Conservation (phyloP, 2,113 vertebrate species). For the Ornithorhynchus anatinus region DNA sequence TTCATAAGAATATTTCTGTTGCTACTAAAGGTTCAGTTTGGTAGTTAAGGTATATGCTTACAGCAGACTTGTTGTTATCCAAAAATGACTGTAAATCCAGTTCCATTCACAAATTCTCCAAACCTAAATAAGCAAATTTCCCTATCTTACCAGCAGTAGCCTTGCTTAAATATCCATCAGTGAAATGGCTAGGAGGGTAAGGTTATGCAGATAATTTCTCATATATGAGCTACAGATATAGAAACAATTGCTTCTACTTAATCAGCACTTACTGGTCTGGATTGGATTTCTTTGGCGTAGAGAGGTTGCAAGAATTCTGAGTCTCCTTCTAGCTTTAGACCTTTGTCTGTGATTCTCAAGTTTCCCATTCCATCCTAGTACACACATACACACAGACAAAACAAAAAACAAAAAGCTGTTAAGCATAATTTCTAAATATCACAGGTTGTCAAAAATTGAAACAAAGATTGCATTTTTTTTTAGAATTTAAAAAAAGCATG, state of each 20-base stretch:
- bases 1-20: too few species aligned
- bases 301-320: conserved; percentile 98
- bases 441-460: conserved; percentile 35
- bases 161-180: too few species aligned
- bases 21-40: too few species aligned
- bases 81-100: too few species aligned
- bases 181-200: neutral
- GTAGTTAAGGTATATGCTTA: too few species aligned
- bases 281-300: conserved; percentile 99
- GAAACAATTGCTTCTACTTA: neutral
- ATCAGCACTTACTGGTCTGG: conserved; percentile 87
- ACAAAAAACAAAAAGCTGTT: conserved; percentile 42
- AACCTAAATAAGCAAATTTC: too few species aligned
- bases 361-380: conserved; percentile 97
- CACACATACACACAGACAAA: conserved; percentile 37
- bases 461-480: conserved; percentile 6
- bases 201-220: neutral
- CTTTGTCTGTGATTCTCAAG: conserved; percentile 96
- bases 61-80: too few species aligned
- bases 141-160: too few species aligned
- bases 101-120: too few species aligned
- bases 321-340: conserved; percentile 94
- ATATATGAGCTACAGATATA: neutral
- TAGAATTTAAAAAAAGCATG: conserved; percentile 5
- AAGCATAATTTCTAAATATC: conserved; percentile 54